These are phyloP conservation scores for Netelia inedita DNA, from an alignment of 2,888 invertebrate genomes.

Conservation along the genomic window DNA sequence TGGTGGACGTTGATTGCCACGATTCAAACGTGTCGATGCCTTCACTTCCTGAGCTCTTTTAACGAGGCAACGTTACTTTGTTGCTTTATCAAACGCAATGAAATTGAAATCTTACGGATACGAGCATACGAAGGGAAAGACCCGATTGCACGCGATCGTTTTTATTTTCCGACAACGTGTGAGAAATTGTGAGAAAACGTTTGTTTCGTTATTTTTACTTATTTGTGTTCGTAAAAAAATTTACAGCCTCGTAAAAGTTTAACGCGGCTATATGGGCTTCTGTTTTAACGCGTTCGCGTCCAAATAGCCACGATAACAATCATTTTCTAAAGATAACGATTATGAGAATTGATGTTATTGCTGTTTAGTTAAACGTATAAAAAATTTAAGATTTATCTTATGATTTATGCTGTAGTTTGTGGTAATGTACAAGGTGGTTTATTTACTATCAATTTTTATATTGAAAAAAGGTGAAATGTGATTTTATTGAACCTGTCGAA, in stretches of 20 bases:
- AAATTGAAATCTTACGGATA: slow-evolving; percentile 48
- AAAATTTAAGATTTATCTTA: no score
- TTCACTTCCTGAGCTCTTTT: slow-evolving; percentile 30
- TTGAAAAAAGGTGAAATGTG: background rate
- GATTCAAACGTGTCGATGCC: slow-evolving; percentile 2
- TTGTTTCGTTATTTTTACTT: background rate
- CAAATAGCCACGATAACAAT: background rate
- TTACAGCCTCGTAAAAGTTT: slow-evolving; percentile 4
- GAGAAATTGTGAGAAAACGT: background rate
- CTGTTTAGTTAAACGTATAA: background rate
- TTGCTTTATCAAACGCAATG: slow-evolving; percentile 44
- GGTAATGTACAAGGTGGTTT: no score
- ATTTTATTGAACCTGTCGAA: background rate
- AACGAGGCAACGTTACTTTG: slow-evolving; percentile 8
- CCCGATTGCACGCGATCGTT: no score
- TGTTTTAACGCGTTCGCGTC: slow-evolving; percentile 12
- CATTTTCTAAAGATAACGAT: background rate
- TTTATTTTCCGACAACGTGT: slow-evolving; percentile 5
- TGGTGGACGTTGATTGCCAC: slow-evolving; percentile 10
- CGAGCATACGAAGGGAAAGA: background rate
- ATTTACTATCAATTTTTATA: background rate
- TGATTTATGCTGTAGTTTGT: no score
- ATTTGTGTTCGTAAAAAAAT: background rate
- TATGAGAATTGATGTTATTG: background rate
- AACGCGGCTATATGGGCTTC: slow-evolving; percentile 5